Evolutionary conservation across 1,140 invertebrate species (phyloP), one percentile per base, ranked within the genome.

Genomic region (Drosophila equinoxialis): DNA sequence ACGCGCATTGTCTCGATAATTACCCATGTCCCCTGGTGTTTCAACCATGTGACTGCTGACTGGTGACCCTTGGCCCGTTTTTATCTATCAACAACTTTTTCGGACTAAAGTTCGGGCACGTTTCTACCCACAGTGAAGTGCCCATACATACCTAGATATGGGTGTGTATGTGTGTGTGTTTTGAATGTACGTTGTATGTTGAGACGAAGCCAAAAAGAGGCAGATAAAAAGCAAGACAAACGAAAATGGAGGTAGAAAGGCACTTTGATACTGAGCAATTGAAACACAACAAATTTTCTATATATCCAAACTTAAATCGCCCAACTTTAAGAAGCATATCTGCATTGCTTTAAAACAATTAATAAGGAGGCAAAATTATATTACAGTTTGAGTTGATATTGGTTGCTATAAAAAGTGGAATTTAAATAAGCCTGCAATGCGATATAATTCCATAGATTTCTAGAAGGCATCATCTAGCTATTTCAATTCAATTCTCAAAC

Each of bases 1-100:
- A 42, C 63, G 51, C 72, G 72, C 61, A 75, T 75, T 78, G 76
- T 78, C 72, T 75, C 76, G 70, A 78, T 75, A 75, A 78, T 78
- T 78, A 78, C 76, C 76, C 76, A 78, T 78, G 72, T 78, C 76
- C 68, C 73, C 37, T 57, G 68, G 55, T 61, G 54, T 62, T 39
- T 71, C 57, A 42, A 69, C 57, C 71, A 77, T 69, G 66, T 69
- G 57, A 74, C 39, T 45, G 55, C 42, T 64, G 35, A 39, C 55
- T 65, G 62, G 54, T 75, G 70, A 72, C 65, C 69, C 65, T 71
- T 72, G 69, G 33, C 61, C 70, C 41, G 57, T 66, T 71, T 65
- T 71, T 67, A 75, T 71, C 64, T 67, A 71, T 75, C 73, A 71
- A 75, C 73, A 71, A 71, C 68, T 75, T 66, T 75, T 66, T 39